Base-by-base conservation (phyloP, 1,140 invertebrate genomes). In the Diachasma alloeum region DNA sequence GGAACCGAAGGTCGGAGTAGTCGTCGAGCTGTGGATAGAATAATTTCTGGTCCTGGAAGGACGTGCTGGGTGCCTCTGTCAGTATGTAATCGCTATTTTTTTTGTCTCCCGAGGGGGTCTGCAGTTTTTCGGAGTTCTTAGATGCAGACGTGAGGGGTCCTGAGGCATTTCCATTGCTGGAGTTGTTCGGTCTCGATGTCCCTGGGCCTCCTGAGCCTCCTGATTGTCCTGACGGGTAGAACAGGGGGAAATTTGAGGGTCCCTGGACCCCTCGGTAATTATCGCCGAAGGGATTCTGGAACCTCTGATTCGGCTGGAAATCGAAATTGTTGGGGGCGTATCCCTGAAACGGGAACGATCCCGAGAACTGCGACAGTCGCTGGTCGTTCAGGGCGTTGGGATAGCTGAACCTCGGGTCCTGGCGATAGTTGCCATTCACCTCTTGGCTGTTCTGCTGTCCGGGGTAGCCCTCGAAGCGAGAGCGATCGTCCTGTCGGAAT, bases 1-100 rank as follows among this genome's bases (percentile, higher is more conserved):
- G 72, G 22, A 76, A 72, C 19, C 79, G 71, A n/a, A 80, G n/a
- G 68, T 80, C 79, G 4, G 76, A 75, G 71, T 80, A 80, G 66
- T 80, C 79, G 19, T 77, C 74, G 9, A 74, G 48, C 15, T 39
- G 42, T 10, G 79, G 76, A 66, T 69, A 74, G 53, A 77, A 72
- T 10, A 78, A 37, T 19, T 53, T 75, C 11, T 77, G 69, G 15
- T 73, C 36, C n/a, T 75, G 72, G 36, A 37, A 68, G 4, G n/a
- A 15, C 8, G 11, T 31, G 39, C 13, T 31, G n/a, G 66, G 66
- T 37, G 36, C 26, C n/a, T n/a, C 13, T 37, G n/a, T 39, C 15
- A 37, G n/a, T 13, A 39, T 39, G n/a, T 67, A 4, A 48, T 31
- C 59, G 11, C 8, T n/a, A 31, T 17, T 42, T 31, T 56, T 39